Base-by-base conservation (phyloP, 1,140 invertebrate genomes). In the Asobara japonica region DNA sequence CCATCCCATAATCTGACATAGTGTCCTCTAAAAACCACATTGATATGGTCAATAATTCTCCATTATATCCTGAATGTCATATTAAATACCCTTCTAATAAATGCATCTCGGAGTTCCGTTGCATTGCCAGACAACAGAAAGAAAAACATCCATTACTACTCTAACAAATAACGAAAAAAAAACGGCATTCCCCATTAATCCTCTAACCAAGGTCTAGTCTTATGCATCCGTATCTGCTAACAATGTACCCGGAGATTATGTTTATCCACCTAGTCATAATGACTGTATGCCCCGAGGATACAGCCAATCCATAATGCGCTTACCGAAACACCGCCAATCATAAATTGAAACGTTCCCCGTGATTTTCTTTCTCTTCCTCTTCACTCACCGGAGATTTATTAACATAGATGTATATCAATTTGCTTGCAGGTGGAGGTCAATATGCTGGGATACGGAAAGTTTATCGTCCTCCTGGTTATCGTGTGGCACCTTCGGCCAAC, bases 371-470 rank as follows among this genome's bases (percentile, higher is more conserved):
- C 13, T 45, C 36, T 38, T 38, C 10, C 18, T 45, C 18, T 45
- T 5, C 3, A 11, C 6, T 16, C 7, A 45, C 41, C n/a, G n/a
- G 31, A 36, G 31, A 36, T 36, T 36, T 36, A 36, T 11, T 56
- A 25, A 56, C 22, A 22, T 56, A 27, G 20, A 22, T 56, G 20
- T 27, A 22, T 31, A 18, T 56, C 51, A 22, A 56, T 56, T 70
- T 22, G 30, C 25, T 74, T 65, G 51, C 11, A 84, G 77, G 65
- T 78, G 69, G 66, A 78, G 20, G 20, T 75, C 72, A 84, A 66
- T 45, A 84, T 84, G 82, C 38, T 73, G 72, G 74, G 61, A 70
- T 20, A 69, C 69, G 77, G 74, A 72, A 77, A 67, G 61, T 18
- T 80, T 25, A 6, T 77, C 6, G 33, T 74, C 60, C 33, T 82